Percentiles rank a stretch among this genome's conserved stretches.
Evolutionary conservation across 2,113 vertebrate species (phyloP).

Genomic region (Stomatorhinus ivindoensis): DNA sequence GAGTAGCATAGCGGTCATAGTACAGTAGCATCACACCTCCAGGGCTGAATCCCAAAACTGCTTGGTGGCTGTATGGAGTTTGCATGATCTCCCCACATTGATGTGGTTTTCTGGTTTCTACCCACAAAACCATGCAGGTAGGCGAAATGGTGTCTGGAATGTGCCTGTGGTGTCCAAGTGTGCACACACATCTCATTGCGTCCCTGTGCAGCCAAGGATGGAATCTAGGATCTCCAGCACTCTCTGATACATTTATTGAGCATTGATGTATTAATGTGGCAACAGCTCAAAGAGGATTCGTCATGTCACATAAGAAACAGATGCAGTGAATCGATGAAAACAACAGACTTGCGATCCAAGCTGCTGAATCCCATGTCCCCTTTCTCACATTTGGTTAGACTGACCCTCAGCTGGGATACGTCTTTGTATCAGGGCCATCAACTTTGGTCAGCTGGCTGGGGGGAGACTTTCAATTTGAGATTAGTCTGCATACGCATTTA

Average conservation of each 20-base stretch:
- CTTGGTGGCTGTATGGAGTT: background rate
- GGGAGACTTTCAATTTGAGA: too few relatives aligned
- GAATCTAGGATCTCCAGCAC: background rate
- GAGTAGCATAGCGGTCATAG: background rate
- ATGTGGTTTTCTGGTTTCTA: background rate
- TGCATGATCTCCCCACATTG: background rate
- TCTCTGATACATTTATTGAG: background rate
- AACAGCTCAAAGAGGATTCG: background rate
- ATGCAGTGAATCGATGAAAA: background rate
- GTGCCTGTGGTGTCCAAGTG: background rate
- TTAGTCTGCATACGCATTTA: too few relatives aligned
- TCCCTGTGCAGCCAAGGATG: background rate
- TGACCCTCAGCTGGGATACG: background rate
- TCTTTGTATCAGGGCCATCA: background rate
- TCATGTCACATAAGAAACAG: background rate
- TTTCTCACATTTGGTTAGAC: background rate
- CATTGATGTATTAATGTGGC: background rate
- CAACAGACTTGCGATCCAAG: background rate
- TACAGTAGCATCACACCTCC: background rate
- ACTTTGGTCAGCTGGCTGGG: too few relatives aligned
- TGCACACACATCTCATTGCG: background rate
- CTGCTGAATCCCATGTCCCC: background rate
- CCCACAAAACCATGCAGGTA: background rate
- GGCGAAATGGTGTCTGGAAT: background rate
- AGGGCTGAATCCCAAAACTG: background rate